These are phyloP conservation scores for Acanthosepion pharaonis DNA, from an alignment of 2,888 invertebrate species.

Conservation along the genomic window DNA sequence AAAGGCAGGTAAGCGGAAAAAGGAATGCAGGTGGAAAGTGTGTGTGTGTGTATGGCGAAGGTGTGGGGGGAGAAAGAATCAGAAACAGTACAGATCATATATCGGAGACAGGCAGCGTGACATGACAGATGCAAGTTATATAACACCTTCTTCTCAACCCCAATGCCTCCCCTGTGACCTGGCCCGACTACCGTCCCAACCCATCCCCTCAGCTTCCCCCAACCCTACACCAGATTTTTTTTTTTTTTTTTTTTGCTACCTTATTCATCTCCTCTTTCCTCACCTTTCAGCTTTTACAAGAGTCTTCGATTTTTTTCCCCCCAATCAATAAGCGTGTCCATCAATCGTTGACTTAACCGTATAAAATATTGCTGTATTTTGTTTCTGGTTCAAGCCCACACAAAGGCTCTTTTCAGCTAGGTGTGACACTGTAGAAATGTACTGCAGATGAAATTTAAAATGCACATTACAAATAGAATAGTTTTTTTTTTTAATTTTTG, in stretches of 20 bases:
- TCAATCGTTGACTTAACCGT: not conserved
- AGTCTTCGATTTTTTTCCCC: not conserved
- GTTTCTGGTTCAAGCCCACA: not conserved
- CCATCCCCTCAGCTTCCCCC: not conserved
- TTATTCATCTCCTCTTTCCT: not conserved
- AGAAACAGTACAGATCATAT: not conserved
- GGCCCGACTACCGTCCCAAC: not conserved
- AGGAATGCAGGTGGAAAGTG: not conserved
- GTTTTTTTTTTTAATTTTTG: too few relatives aligned
- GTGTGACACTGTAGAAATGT: too few relatives aligned
- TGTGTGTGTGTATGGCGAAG: not conserved
- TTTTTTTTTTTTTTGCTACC: too few relatives aligned
- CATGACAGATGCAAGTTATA: not conserved
- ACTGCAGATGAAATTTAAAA: too few relatives aligned
- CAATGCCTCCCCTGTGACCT: not conserved
- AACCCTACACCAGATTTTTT: not conserved
- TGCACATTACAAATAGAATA: too few relatives aligned
- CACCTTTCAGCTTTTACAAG: not conserved
- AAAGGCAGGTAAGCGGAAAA: not conserved
- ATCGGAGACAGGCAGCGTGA: slow-evolving; percentile 21
- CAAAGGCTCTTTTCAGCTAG: too few relatives aligned
- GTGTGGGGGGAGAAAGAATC: not conserved
- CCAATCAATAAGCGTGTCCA: not conserved
- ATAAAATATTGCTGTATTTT: not conserved
- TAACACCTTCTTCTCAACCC: not conserved